A percentile compares a stretch with the other conserved stretches of the same genome.
These are phyloP conservation scores for Drosophila willistoni DNA, from an alignment of 1,140 invertebrate genomes.

Conservation along the genomic window DNA sequence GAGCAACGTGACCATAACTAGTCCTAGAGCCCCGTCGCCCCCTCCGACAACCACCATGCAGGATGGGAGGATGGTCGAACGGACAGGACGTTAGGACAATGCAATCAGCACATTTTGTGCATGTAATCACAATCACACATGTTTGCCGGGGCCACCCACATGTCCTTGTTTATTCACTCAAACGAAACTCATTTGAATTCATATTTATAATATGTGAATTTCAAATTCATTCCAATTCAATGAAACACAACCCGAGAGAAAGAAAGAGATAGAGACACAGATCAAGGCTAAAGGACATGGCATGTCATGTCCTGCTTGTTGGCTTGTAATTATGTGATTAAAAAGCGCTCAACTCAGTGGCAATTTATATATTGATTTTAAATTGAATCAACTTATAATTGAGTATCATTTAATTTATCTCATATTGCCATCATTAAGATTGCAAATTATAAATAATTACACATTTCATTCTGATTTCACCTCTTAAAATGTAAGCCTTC, in stretches of 20 bases:
- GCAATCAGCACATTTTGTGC: slow-evolving; percentile 19
- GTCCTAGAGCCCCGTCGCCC: background rate
- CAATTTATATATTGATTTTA: slow-evolving; percentile 39
- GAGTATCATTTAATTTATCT: slow-evolving; percentile 21
- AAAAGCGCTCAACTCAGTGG: slow-evolving; percentile 32
- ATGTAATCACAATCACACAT: slow-evolving; percentile 39
- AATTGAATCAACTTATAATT: slow-evolving; percentile 46
- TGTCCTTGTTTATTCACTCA: slow-evolving; percentile 21
- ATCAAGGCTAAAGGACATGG: background rate
- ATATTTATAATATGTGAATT: slow-evolving; percentile 42
- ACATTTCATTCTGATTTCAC: background rate
- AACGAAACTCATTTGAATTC: slow-evolving; percentile 40
- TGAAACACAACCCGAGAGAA: background rate
- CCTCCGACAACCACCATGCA: background rate
- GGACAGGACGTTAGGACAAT: slow-evolving; percentile 5
- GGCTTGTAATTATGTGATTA: slow-evolving; percentile 54
- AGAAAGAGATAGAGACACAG: background rate
- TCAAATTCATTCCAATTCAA: slow-evolving; percentile 17
- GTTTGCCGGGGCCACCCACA: slow-evolving; percentile 17
- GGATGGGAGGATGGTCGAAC: background rate
- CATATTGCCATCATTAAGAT: background rate
- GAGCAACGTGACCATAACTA: slow-evolving; percentile 66
- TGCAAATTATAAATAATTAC: slow-evolving; percentile 7
- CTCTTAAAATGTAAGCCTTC: background rate
- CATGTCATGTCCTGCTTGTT: slow-evolving; percentile 19